These are phyloP conservation scores for Sebastes minor DNA, from an alignment of 2,797 vertebrate genomes.

Conservation along the genomic window DNA sequence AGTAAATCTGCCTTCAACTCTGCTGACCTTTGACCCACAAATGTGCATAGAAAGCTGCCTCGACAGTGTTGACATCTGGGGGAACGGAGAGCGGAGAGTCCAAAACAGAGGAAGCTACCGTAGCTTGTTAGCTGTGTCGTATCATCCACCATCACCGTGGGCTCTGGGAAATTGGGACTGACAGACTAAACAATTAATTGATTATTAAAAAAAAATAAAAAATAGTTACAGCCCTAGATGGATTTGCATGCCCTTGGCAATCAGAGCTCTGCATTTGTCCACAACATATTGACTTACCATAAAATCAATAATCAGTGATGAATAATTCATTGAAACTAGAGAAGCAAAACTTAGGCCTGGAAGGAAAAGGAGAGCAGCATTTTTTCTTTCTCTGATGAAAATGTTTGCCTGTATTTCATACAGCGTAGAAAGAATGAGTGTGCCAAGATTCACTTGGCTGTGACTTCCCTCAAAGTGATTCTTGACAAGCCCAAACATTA, in stretches of 20 bases:
- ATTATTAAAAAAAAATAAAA: not conserved
- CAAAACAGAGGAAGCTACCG: not conserved
- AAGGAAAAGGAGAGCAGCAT: no score
- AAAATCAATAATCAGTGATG: not conserved
- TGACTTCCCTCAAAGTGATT: not conserved
- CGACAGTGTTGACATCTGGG: not conserved
- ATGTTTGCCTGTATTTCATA: not conserved
- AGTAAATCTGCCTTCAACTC: not conserved
- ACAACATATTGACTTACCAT: not conserved
- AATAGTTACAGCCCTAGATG: not conserved
- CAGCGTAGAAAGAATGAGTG: not conserved
- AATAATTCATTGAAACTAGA: conserved; percentile 6
- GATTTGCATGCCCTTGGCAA: not conserved
- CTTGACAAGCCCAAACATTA: not conserved
- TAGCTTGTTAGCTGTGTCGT: not conserved
- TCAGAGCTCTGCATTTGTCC: not conserved
- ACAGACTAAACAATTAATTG: not conserved
- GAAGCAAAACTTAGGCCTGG: not conserved
- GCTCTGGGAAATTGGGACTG: not conserved
- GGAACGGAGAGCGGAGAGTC: not conserved
- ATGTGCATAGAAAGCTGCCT: not conserved
- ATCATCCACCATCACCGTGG: not conserved
- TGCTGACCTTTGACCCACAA: not conserved
- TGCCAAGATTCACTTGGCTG: not conserved
- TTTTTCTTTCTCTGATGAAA: not conserved